These are phyloP conservation scores for Leptinotarsa juncta DNA, from an alignment of 2,888 invertebrate genomes.

Conservation along the genomic window DNA sequence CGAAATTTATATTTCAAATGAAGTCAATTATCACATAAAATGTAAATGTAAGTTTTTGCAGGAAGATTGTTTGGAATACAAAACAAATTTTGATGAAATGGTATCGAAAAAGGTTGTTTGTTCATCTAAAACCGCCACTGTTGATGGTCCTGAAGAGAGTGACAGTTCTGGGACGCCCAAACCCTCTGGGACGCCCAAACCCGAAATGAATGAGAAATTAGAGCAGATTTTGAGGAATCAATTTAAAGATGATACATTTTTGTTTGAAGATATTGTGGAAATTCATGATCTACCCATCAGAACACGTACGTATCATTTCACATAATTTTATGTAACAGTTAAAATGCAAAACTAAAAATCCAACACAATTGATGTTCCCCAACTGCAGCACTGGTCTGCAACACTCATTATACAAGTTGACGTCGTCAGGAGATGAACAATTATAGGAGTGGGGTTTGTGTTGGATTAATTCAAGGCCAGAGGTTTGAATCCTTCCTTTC, in stretches of 20 bases:
- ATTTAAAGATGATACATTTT: slow-evolving; percentile 44
- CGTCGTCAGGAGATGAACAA: too few relatives aligned
- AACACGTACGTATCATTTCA: slow-evolving; percentile 50
- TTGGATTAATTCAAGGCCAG: too few relatives aligned
- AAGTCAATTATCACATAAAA: too few relatives aligned
- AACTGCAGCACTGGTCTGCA: too few relatives aligned
- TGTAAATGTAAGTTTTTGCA: neutral
- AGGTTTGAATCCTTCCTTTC: too few relatives aligned
- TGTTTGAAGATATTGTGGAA: slow-evolving; percentile 48
- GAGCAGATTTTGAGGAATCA: slow-evolving; percentile 35
- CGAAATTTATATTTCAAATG: too few relatives aligned
- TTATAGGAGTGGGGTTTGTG: too few relatives aligned
- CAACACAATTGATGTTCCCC: too few relatives aligned
- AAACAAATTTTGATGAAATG: neutral
- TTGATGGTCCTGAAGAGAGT: neutral
- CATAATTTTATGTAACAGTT: neutral
- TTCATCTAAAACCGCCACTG: neutral
- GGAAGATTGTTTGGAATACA: slow-evolving; percentile 28
- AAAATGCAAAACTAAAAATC: too few relatives aligned
- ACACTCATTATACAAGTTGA: too few relatives aligned
- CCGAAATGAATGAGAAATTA: slow-evolving; percentile 19
- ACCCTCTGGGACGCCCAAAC: neutral
- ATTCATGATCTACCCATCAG: slow-evolving; percentile 45
- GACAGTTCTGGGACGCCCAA: neutral
- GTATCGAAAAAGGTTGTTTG: neutral